Evolutionary conservation across 2,888 invertebrate genomes (phyloP).

Genomic region (Omphaloscelis lunosa): DNA sequence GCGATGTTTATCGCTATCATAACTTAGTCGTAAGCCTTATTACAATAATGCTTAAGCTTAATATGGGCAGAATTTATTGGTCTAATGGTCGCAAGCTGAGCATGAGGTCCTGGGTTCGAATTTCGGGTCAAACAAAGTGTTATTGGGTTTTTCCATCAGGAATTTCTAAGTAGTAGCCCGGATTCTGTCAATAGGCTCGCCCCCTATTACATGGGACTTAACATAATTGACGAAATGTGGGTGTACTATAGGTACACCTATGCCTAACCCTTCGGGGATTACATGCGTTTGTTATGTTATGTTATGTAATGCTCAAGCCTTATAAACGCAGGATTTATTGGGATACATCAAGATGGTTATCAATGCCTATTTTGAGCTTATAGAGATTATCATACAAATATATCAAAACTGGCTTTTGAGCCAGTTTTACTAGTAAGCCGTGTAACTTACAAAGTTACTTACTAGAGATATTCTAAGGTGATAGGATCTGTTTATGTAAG

Average conservation of each 20-base stretch:
- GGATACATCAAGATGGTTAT: constrained; percentile 15
- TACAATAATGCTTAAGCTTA: constrained; percentile 7
- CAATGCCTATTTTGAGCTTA: constrained; percentile 17
- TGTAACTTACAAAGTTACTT: constrained; percentile 7
- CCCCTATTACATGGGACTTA: neutral
- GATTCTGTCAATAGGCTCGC: neutral
- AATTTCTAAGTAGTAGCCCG: neutral
- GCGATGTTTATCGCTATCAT: constrained; percentile 18
- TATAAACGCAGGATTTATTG: constrained; percentile 19
- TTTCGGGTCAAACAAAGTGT: no score
- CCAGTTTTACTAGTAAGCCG: neutral
- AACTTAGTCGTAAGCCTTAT: constrained; percentile 14
- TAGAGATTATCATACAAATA: constrained; percentile 27
- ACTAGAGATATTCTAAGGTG: constrained; percentile 4
- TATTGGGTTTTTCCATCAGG: neutral
- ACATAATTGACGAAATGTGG: neutral
- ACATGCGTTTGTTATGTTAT: neutral
- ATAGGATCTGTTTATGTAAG: constrained; percentile 2
- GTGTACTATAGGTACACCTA: neutral
- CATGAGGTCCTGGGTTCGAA: neutral
- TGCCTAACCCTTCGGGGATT: neutral
- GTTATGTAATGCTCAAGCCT: neutral
- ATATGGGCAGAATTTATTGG: constrained; percentile 11
- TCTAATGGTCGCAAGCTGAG: neutral
- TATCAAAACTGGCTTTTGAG: constrained; percentile 9